These are phyloP conservation scores for Apotomis turbidana DNA, from an alignment of 2,888 invertebrate genomes.

Conservation along the genomic window DNA sequence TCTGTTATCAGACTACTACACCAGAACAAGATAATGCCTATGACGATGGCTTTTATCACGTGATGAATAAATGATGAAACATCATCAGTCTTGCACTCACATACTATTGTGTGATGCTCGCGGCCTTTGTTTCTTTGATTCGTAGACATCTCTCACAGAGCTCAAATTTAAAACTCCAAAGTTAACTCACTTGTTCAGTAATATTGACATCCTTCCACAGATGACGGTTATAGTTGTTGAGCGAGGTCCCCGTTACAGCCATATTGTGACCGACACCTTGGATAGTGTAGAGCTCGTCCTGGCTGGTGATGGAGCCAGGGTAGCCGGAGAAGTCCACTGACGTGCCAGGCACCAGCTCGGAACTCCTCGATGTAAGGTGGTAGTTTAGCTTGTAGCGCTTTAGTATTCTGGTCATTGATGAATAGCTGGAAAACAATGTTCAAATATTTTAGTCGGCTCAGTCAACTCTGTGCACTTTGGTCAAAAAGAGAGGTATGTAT, in stretches of 20 bases:
- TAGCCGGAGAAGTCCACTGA: conserved; percentile 92
- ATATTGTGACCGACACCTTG: conserved; percentile 83
- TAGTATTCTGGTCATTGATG: conserved; percentile 91
- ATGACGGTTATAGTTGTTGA: conserved; percentile 88
- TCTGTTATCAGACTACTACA: too few species aligned
- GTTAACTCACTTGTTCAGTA: conserved; percentile 79
- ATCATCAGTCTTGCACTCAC: too few species aligned
- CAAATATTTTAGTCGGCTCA: not conserved
- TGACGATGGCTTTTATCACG: too few species aligned
- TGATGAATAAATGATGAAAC: too few species aligned
- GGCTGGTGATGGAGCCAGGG: conserved; percentile 91
- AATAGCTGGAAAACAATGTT: conserved; percentile 80
- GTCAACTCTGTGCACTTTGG: conserved; percentile 4
- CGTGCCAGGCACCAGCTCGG: conserved; percentile 85
- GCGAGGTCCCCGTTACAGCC: conserved; percentile 90
- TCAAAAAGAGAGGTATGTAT: conserved; percentile 10
- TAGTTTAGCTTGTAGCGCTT: conserved; percentile 93
- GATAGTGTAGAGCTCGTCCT: conserved; percentile 92
- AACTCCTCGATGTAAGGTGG: conserved; percentile 81
- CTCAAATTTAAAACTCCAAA: too few species aligned
- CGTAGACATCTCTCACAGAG: too few species aligned
- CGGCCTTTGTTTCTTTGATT: too few species aligned
- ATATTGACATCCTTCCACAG: conserved; percentile 88
- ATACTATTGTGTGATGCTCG: too few species aligned
- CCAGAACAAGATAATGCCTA: too few species aligned